These are phyloP conservation scores for Pungitius pungitius DNA, from an alignment of 2,113 vertebrate genomes.

Conservation along the genomic window DNA sequence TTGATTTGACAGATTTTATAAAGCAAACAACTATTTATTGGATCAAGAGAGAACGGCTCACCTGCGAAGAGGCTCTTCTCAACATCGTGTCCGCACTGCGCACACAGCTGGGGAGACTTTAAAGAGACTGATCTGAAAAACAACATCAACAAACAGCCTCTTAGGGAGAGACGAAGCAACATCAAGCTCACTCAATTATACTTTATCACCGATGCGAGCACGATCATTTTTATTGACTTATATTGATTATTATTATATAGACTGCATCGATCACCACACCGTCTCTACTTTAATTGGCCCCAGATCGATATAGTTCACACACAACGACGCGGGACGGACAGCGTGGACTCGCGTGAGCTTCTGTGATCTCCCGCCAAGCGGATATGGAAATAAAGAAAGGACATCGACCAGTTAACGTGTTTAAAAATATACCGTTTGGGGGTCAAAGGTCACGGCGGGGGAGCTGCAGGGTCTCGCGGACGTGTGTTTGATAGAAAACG, in stretches of 20 bases:
- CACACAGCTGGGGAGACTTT: background rate
- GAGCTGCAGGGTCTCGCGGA: too few relatives aligned
- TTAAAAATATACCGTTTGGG: background rate
- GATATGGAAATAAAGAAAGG: background rate
- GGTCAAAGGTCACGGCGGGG: too few relatives aligned
- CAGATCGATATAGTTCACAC: too few relatives aligned
- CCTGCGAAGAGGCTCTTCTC: constrained; percentile 74
- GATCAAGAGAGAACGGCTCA: constrained; percentile 22
- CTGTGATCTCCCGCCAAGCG: constrained; percentile 42
- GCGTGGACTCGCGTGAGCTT: background rate
- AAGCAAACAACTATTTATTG: background rate
- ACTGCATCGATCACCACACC: too few relatives aligned
- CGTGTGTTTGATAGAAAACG: background rate
- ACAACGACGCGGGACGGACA: too few relatives aligned
- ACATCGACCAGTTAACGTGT: background rate
- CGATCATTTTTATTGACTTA: too few relatives aligned
- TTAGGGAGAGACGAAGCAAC: too few relatives aligned
- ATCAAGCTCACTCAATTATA: background rate
- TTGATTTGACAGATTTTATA: background rate
- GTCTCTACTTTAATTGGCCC: too few relatives aligned
- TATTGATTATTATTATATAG: too few relatives aligned
- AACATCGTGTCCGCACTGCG: constrained; percentile 69
- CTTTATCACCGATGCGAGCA: too few relatives aligned
- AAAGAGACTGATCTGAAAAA: background rate
- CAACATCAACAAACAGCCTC: background rate